Evolutionary conservation across 2,888 invertebrate species (phyloP).

Genomic region (Lomographa bimaculata): DNA sequence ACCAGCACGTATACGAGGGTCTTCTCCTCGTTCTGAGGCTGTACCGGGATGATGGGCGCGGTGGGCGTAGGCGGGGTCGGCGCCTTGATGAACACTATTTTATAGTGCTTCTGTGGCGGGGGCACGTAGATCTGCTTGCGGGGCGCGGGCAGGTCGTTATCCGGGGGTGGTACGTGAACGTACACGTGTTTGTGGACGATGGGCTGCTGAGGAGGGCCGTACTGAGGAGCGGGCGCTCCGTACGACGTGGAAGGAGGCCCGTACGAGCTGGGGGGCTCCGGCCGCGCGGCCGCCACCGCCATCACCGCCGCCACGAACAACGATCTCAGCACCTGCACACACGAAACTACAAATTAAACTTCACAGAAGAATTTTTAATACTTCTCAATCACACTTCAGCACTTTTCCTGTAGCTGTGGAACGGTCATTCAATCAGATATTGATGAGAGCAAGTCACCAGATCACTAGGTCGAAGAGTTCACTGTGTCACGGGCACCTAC

Average conservation of each 20-base stretch:
- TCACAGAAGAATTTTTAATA: conserved; percentile 22
- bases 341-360: conserved; percentile 42
- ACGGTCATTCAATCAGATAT: conserved; percentile 6
- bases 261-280: conserved; percentile 83
- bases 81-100: conserved; percentile 92
- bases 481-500: conserved; percentile 60
- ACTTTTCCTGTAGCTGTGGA: conserved; percentile 11
- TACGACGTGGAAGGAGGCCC: conserved; percentile 82
- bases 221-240: conserved; percentile 83
- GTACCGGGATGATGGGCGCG: conserved; percentile 85
- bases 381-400: conserved; percentile 16
- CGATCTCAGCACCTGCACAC: conserved; percentile 74
- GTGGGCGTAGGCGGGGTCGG: conserved; percentile 86
- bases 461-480: conserved; percentile 50
- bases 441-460: conserved; percentile 43
- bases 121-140: conserved; percentile 79
- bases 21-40: conserved; percentile 94
- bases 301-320: conserved; percentile 69
- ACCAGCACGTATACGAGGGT: conserved; percentile 94
- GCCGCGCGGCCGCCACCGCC: conserved; percentile 74
- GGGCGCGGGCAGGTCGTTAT: conserved; percentile 89
- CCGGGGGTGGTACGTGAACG: conserved; percentile 95
- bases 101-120: conserved; percentile 91
- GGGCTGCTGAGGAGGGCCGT: conserved; percentile 89
- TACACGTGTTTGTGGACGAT: conserved; percentile 95